Base-by-base conservation (phyloP, 2,113 vertebrate species). In the Pipra filicauda region DNA sequence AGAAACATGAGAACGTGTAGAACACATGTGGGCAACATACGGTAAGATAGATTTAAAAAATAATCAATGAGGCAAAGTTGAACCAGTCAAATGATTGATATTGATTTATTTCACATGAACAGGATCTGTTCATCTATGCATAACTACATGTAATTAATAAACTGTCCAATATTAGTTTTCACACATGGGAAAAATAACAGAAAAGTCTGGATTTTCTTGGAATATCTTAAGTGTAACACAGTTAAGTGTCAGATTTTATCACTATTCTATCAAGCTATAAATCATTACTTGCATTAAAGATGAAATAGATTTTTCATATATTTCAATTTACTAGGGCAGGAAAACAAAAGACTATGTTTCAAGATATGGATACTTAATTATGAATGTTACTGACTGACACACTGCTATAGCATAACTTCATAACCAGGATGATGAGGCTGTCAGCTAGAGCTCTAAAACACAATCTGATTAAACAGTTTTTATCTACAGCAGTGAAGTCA, bases 261-360 rank as follows among this genome's bases (percentile, higher is more conserved):
- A 71, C 85, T 72, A 44, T 91, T 89, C 76, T 90, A 44, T 89
- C 79, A 90, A 78, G 62, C 65, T 92, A 82, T 62, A 96, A 96
- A 96, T 87, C 79, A 95, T 66, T 76, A 89, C 84, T 49, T 93
- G 49, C 88, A 85, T 96, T 73, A 88, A 58, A 95, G 93, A 95
- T 54, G 27, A 93, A 96, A 84, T 52, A 27, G 26, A 72, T 62
- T 64, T 72, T 79, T 65, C 49, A 64, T 73, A 37, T 37, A 93
- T 87, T 94, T 44, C 95, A 71, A 89, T 91, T 94, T 72, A 73
- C 46, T 85, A 82, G 46, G 35, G 67, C 9, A 85, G 44, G 43
- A 95, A 95, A 96, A 93, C 37, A 88, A 41, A 96, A 95, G 74
- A 94, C 67, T 69, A 61, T 41, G 83, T 83, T 97, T 97, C 89